These are phyloP conservation scores for Spinus olivaceus DNA, from an alignment of 2,797 vertebrate genomes.

Conservation along the genomic window DNA sequence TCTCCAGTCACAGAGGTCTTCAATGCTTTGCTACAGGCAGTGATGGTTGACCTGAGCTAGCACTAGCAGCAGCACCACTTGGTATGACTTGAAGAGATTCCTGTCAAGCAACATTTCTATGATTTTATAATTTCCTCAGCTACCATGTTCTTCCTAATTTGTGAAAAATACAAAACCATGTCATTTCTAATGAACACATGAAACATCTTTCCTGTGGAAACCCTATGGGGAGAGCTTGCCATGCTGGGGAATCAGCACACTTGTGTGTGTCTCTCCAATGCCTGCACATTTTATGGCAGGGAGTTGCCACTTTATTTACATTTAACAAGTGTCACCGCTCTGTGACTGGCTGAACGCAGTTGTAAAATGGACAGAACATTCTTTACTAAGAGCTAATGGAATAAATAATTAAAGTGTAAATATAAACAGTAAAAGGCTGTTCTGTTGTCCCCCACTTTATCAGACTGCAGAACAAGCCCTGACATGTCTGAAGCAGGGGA, in stretches of 20 bases:
- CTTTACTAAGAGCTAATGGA: not conserved
- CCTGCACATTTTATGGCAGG: not conserved
- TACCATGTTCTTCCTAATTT: not conserved
- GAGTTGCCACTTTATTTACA: not conserved
- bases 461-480: not conserved
- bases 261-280: not conserved
- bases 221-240: not conserved
- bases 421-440: not conserved
- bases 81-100: not conserved
- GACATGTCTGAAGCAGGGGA: not conserved
- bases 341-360: not conserved
- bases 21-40: not conserved
- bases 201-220: not conserved
- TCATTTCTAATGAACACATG: not conserved
- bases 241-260: not conserved
- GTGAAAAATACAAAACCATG: not conserved
- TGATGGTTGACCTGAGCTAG: not conserved
- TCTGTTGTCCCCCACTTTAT: not conserved
- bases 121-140: not conserved
- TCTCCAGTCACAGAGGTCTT: not conserved
- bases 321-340: not conserved
- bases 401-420: not conserved
- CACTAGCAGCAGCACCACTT: not conserved
- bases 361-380: not conserved
- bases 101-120: not conserved